Conservation (phyloP, 2,888 invertebrate species). For the Microctonus aethiopoides region DNA sequence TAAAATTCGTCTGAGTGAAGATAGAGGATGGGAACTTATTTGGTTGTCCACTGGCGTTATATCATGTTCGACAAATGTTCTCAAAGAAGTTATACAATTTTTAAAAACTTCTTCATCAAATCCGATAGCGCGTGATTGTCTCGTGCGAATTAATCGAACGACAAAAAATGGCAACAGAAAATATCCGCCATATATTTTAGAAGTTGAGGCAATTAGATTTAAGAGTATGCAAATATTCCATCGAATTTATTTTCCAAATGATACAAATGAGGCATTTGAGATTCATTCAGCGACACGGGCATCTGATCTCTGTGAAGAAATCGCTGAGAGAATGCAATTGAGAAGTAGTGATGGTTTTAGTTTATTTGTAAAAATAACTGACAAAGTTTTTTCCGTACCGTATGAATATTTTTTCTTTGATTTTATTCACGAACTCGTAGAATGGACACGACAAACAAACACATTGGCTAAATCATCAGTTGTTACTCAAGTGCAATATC, state of each 20-base stretch:
- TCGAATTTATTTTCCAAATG: slow-evolving; percentile 99
- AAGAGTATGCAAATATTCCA: slow-evolving; percentile 99
- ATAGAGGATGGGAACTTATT: slow-evolving; percentile 94
- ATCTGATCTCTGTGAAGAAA: slow-evolving; percentile 98
- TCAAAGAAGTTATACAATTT: slow-evolving; percentile 87
- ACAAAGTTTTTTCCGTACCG: slow-evolving; percentile 99
- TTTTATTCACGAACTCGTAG: slow-evolving; percentile 97
- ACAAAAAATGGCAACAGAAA: slow-evolving; percentile 94
- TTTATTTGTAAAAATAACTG: slow-evolving; percentile 98
- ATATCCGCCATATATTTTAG: slow-evolving; percentile 98
- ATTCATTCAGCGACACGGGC: slow-evolving; percentile 98
- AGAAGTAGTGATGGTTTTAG: slow-evolving; percentile 98
- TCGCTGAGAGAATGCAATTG: slow-evolving; percentile 90
- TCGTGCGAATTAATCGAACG: slow-evolving; percentile 96
- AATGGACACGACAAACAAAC: slow-evolving; percentile 98
- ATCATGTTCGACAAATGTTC: slow-evolving; percentile 83
- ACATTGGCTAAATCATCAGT: slow-evolving; percentile 87
- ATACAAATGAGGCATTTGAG: slow-evolving; percentile 99
- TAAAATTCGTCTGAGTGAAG: slow-evolving; percentile 84
- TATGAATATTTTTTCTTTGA: slow-evolving; percentile 99
- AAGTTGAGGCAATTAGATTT: slow-evolving; percentile 99
- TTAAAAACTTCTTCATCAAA: slow-evolving; percentile 86
- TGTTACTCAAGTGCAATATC: slow-evolving; percentile 97
- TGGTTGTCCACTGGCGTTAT: slow-evolving; percentile 91
- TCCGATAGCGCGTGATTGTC: slow-evolving; percentile 95